Percentiles rank a stretch among this genome's conserved stretches.
phyloP scores from a whole-genome alignment of 2,888 invertebrate species.

The Sphaeridia pumilis region DNA sequence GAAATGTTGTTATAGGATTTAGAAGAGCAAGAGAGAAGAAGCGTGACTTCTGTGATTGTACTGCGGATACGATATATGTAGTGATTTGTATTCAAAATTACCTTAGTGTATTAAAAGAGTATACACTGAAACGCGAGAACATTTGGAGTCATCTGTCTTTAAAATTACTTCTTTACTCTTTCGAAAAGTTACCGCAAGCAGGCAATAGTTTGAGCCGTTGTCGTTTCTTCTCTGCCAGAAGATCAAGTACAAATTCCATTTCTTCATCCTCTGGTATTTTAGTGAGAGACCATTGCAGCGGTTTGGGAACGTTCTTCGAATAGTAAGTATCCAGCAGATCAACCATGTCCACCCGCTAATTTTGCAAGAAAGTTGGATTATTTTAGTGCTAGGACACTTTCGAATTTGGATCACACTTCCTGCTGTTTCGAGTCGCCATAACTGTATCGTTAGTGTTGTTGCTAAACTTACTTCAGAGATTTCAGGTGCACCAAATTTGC shows the following conservation, averaged over 20 bases:
- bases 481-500: no score
- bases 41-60: constrained; percentile 2
- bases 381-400: no score
- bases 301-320: constrained; percentile 4
- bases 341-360: no score
- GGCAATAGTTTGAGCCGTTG: constrained; percentile 6
- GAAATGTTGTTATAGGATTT: not conserved
- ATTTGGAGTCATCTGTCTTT: not conserved
- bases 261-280: not conserved
- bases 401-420: no score
- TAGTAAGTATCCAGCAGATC: constrained; percentile 5
- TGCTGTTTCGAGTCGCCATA: no score
- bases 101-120: not conserved
- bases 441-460: no score
- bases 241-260: not conserved
- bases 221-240: constrained; percentile 4
- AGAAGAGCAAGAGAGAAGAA: no score
- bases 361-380: no score
- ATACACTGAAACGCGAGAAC: not conserved
- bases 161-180: not conserved
- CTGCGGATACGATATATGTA: not conserved
- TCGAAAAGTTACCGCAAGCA: not conserved
- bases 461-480: no score
- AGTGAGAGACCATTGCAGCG: constrained; percentile 6
- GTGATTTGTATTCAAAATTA: not conserved